Base-by-base conservation (phyloP, 2,797 vertebrate genomes). In the Oryzias sinensis region DNA sequence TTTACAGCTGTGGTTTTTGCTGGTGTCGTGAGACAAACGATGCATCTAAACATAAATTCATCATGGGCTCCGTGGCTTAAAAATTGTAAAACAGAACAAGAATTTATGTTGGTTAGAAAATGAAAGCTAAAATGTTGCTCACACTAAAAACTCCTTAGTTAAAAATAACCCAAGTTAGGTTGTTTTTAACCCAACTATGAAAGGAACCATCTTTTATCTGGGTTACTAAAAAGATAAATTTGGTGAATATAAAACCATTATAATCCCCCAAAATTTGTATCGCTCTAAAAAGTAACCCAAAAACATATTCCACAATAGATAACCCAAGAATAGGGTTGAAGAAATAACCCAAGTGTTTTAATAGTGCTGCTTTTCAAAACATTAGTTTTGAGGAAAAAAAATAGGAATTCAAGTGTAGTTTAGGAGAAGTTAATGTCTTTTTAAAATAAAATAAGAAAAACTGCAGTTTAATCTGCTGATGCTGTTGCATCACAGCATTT, bases 1-100 rank as follows among this genome's bases (percentile, higher is more conserved):
- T 70, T 50, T 66, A 68, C 20, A 59, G 48, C 52, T 53, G 33
- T 56, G 44, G 43, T 43, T 68, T 67, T 73, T 65, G 46, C 61
- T 56, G 53, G 53, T 66, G 67, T 63, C 56, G 62, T 58, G 63
- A 53, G 42, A 49, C 46, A 58, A 49, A 77, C 46, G 50, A 0
- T 53, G 47, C 50, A 54, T 46, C n/a, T 43, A 55, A 57, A 70
- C 64, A 46, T 62, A 25, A 68, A 60, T 18, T 53, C 41, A 11
- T 61, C 48, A 47, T n/a, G 7, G 15, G 22, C 53, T 56, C 65
- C 54, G 20, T 37, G 1, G 3, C 5, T 14, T 60, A 2, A 59
- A 33, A 54, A 46, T 24, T 24, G 14, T 7, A 0, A 70, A 60
- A 45, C 14, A 20, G 22, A 2, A 27, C 25, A 53, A 33, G 6